These are phyloP conservation scores for Centropus unirufus DNA, from an alignment of 2,113 vertebrate genomes.

Conservation along the genomic window DNA sequence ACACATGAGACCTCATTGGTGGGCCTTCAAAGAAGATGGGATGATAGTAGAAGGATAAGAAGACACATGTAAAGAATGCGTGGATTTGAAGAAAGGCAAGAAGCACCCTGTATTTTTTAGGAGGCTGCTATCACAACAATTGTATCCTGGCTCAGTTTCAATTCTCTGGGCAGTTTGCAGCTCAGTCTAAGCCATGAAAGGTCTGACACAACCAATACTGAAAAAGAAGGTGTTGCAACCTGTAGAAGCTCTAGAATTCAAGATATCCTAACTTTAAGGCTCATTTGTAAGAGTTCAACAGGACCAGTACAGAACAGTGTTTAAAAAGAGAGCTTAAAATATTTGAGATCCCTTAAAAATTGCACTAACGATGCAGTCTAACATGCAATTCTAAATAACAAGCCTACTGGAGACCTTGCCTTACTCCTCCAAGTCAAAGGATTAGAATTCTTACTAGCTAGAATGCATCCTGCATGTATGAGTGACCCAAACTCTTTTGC, in stretches of 20 bases:
- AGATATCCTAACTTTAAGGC: background rate
- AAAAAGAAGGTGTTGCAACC: background rate
- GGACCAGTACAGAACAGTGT: background rate
- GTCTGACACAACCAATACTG: background rate
- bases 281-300: background rate
- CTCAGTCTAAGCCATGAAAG: background rate
- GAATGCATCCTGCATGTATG: background rate
- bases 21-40: background rate
- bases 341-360: background rate
- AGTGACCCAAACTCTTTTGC: background rate
- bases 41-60: background rate
- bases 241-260: background rate
- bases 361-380: background rate
- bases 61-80: background rate
- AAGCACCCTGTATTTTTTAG: background rate
- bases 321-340: background rate
- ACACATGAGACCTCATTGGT: background rate
- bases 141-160: background rate
- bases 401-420: background rate
- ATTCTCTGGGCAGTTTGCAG: background rate
- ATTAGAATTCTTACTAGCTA: background rate
- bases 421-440: background rate
- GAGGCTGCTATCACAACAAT: background rate
- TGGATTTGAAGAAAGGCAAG: background rate
- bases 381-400: background rate